Conservation (phyloP, 2,797 vertebrate species). For the Tarsius wallacei region DNA sequence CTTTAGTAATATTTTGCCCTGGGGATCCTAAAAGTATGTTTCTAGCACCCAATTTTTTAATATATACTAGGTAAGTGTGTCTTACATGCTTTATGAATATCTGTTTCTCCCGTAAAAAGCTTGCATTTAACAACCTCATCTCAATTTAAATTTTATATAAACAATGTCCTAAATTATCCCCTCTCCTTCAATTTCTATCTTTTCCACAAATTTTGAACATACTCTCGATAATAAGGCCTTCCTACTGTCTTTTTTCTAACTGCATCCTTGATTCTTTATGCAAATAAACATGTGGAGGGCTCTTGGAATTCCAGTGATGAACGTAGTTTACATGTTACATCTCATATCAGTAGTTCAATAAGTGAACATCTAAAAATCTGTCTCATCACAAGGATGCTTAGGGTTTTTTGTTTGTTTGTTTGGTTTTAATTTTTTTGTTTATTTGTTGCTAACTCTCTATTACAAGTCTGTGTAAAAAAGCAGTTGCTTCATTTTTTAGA, state of each 20-base stretch:
- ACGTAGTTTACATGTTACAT: background rate
- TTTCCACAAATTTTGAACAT: background rate
- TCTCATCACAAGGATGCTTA: background rate
- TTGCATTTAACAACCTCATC: background rate
- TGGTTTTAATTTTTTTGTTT: background rate
- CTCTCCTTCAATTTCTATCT: background rate
- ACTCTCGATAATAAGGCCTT: background rate
- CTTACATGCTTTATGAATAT: background rate
- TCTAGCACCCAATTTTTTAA: background rate
- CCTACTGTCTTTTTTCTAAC: background rate
- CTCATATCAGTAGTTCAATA: background rate
- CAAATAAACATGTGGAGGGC: background rate
- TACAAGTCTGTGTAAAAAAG: background rate
- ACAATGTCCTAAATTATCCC: background rate
- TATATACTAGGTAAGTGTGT: background rate
- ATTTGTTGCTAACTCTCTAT: background rate
- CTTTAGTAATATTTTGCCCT: background rate
- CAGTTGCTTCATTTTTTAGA: background rate
- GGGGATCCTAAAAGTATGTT: background rate
- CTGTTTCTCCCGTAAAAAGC: background rate
- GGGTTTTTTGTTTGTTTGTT: background rate
- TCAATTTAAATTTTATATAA: constrained; percentile 51
- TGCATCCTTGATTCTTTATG: background rate
- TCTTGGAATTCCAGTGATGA: background rate
- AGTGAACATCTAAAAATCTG: background rate